phyloP scores from a whole-genome alignment of 2,888 invertebrate species.

The Drosophila colorata region DNA sequence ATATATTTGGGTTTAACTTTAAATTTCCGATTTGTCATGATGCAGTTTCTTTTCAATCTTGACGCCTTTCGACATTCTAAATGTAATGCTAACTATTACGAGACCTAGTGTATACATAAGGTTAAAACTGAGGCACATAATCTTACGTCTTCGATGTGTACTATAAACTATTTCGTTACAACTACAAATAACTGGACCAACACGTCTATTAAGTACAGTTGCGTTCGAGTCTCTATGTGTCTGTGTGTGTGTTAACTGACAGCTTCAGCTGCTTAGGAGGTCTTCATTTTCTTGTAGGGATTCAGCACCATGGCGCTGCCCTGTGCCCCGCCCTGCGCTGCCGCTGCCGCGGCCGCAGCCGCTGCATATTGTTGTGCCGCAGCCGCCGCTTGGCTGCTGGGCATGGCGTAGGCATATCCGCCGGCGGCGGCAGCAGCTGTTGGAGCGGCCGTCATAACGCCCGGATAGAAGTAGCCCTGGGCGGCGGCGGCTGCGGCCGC shows the following conservation, averaged over 20 bases:
- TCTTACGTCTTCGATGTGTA: constrained; percentile 66
- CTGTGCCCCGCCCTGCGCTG: constrained; percentile 61
- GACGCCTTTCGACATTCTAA: constrained; percentile 14
- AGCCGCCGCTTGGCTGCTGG: constrained; percentile 66
- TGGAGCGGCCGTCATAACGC: constrained; percentile 83
- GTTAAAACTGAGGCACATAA: constrained; percentile 75
- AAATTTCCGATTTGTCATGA: constrained; percentile 36
- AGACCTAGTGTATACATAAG: constrained; percentile 46
- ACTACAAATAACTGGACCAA: constrained; percentile 44
- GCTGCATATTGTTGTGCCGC: constrained; percentile 78
- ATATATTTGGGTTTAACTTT: neutral
- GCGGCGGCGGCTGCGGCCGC: constrained; percentile 67
- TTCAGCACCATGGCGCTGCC: constrained; percentile 88
- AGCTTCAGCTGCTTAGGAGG: constrained; percentile 87
- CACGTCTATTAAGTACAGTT: constrained; percentile 63
- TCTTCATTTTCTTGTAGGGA: constrained; percentile 96
- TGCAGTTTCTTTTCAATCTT: constrained; percentile 4
- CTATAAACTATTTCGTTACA: constrained; percentile 35
- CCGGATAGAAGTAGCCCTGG: constrained; percentile 85
- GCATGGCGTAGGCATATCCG: constrained; percentile 85
- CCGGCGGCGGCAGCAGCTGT: constrained; percentile 55
- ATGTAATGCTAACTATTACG: constrained; percentile 40
- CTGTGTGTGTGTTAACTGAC: neutral
- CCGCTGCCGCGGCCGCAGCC: constrained; percentile 72
- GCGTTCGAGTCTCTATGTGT: constrained; percentile 30